Base-by-base conservation (phyloP, 2,797 vertebrate genomes). In the Enteromius argenteus region DNA sequence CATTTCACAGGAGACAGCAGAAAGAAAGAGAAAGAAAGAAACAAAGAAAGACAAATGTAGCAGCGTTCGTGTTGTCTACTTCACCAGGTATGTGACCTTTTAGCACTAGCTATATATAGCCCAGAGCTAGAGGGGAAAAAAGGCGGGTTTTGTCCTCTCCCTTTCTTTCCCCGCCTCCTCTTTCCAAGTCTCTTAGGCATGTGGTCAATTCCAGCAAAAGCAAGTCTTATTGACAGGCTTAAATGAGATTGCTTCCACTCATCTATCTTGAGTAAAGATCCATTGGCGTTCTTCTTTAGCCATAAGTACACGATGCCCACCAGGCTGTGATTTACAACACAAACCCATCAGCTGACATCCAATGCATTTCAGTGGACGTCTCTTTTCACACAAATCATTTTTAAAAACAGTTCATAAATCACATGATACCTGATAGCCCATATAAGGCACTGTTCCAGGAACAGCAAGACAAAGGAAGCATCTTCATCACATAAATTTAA, bases 31-130 rank as follows among this genome's bases (percentile, higher is more conserved):
- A 80, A 56, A 60, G 62, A 68, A 15, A 76, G 49, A 89, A 62
- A 81, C 46, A 51, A 78, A 56, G 64, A 71, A 67, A 79, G 67
- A 80, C 84, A 80, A 80, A 85, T 80, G 60, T 72, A 91, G 85
- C n/a, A 17, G 88, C 56, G 84, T 89, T 89, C 86, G 42, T 90
- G 88, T 90, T 90, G 86, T 85, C 67, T 85, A 69, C 79, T 85
- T 83, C 78, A 83, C 69, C 51, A 87, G 89, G 85, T 86, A 90
- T 87, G 60, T 93, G 93, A 94, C 94, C 93, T 94, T 94, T 94
- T 68, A 88, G 89, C 91, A 90, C 76, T 1, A 64, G 83, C 92
- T 92, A 93, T 93, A 93, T 93, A 93, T 93, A 94, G 91, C 85
- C 79, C 14, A 75, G 68, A 76, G 68, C 69, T 35, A 66, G 67